These are phyloP conservation scores for Limonius californicus DNA, from an alignment of 1,140 invertebrate species.

Conservation along the genomic window DNA sequence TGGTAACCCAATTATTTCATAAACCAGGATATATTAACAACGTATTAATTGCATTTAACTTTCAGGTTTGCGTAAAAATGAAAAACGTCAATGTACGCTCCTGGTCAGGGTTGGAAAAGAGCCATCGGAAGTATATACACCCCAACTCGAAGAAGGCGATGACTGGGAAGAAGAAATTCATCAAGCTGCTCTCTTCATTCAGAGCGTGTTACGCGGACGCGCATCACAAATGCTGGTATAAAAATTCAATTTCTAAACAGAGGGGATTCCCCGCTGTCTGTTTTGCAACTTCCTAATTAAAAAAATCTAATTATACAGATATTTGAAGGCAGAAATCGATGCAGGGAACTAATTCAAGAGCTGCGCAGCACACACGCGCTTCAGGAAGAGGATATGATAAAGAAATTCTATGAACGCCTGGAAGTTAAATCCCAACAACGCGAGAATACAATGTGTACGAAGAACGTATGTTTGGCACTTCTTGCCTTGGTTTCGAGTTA, in stretches of 20 bases:
- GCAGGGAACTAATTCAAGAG: constrained; percentile 65
- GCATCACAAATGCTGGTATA: constrained; percentile 65
- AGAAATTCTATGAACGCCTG: constrained; percentile 49
- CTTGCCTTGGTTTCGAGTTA: neutral
- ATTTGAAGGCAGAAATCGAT: constrained; percentile 63
- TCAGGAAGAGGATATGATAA: constrained; percentile 49
- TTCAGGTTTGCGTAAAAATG: constrained; percentile 13
- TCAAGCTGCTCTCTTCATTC: constrained; percentile 58
- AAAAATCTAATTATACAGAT: no score
- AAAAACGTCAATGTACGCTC: constrained; percentile 24
- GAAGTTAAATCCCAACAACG: constrained; percentile 48
- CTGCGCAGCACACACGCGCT: constrained; percentile 61
- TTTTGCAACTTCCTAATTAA: no score
- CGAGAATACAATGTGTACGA: constrained; percentile 31
- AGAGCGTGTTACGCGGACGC: constrained; percentile 62
- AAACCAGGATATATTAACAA: no score
- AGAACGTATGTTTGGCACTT: constrained; percentile 20
- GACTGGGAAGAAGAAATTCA: constrained; percentile 55
- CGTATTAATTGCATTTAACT: no score
- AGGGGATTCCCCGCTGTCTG: no score
- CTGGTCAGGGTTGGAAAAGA: constrained; percentile 20
- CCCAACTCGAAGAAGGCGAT: constrained; percentile 52
- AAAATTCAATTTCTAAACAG: no score
- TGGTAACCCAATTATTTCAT: no score
- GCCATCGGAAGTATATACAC: constrained; percentile 50